Evolutionary conservation across 2,113 vertebrate species (phyloP).

Genomic region (Anarrhichthys ocellatus): DNA sequence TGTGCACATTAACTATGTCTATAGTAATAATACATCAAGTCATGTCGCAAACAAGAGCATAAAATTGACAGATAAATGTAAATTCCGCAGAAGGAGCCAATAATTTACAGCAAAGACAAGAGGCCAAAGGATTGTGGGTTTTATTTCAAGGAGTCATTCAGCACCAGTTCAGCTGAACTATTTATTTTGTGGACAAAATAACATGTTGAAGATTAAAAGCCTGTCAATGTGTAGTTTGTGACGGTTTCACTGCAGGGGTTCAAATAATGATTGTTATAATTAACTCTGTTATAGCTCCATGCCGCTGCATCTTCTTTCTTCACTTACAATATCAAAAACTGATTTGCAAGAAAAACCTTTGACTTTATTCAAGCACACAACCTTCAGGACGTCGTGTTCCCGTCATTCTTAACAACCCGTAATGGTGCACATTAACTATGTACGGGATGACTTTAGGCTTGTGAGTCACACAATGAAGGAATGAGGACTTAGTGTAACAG

Average conservation of each 20-base stretch:
- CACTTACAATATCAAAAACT: background rate
- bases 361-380: background rate
- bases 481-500: background rate
- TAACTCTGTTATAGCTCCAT: background rate
- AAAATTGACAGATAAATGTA: conserved; percentile 10
- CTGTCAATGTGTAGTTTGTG: background rate
- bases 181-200: background rate
- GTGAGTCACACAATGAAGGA: background rate
- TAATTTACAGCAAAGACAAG: background rate
- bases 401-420: too few species aligned
- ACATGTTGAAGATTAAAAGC: background rate
- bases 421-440: background rate
- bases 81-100: background rate
- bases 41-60: conserved; percentile 9
- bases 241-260: background rate
- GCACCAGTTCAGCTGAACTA: background rate
- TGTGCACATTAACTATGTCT: conserved; percentile 7
- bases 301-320: background rate
- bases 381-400: background rate
- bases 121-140: background rate
- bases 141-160: background rate
- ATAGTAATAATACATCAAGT: background rate
- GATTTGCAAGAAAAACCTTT: too few species aligned
- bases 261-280: background rate
- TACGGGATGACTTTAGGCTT: background rate